Evolutionary conservation across 2,888 invertebrate species (phyloP).

Genomic region (Leucophenga maculata): DNA sequence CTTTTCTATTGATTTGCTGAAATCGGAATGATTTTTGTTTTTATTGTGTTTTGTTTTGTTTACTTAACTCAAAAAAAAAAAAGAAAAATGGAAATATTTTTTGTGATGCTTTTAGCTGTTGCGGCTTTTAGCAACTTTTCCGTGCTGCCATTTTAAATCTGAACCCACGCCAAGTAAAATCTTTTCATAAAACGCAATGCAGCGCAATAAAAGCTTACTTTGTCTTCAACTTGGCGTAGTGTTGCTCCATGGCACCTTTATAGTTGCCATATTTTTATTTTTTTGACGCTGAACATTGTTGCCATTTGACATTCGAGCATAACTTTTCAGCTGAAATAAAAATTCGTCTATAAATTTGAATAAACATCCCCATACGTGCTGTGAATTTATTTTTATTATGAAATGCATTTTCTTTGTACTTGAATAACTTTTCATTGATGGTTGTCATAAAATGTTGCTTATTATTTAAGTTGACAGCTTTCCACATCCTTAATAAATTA

Average conservation of each 20-base stretch:
- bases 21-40: slow-evolving; percentile 61
- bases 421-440: no score
- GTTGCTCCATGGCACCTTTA: not conserved
- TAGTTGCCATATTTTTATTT: not conserved
- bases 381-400: not conserved
- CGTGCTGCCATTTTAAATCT: slow-evolving; percentile 59
- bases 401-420: no score
- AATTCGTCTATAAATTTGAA: no score
- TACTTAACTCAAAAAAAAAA: no score
- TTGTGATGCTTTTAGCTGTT: not conserved
- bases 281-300: not conserved
- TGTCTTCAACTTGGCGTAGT: not conserved
- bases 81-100: no score
- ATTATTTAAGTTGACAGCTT: no score
- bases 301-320: not conserved
- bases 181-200: not conserved
- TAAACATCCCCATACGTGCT: not conserved
- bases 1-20: slow-evolving; percentile 52
- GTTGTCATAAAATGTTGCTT: no score
- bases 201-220: slow-evolving; percentile 14
- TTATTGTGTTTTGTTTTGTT: slow-evolving; percentile 57
- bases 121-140: slow-evolving; percentile 22
- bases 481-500: no score
- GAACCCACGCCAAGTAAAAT: slow-evolving; percentile 44
- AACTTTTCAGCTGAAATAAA: not conserved